These are phyloP conservation scores for Pterophyllum scalare DNA, from an alignment of 2,113 vertebrate species.

Conservation along the genomic window DNA sequence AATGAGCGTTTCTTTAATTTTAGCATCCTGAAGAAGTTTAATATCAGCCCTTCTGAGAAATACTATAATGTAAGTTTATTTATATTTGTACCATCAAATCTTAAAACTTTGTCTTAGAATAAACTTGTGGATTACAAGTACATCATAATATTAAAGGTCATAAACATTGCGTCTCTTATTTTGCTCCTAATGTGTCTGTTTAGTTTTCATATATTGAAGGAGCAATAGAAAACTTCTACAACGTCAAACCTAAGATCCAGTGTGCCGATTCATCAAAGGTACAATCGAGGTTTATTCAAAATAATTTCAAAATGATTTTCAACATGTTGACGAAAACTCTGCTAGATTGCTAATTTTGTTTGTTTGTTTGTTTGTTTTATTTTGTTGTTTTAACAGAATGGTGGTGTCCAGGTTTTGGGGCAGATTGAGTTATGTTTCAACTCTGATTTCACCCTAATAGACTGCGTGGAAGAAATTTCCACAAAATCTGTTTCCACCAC, in stretches of 20 bases:
- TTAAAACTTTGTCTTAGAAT: not conserved
- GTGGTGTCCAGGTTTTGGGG: slow-evolving; percentile 62
- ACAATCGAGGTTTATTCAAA: not conserved
- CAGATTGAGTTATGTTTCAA: slow-evolving; percentile 77
- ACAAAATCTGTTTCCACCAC: not conserved
- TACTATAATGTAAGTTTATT: slow-evolving; percentile 64
- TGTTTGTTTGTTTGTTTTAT: not conserved
- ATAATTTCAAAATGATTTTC: not conserved
- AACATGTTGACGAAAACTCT: not conserved
- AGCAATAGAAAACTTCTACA: slow-evolving; percentile 66
- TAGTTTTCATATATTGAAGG: slow-evolving; percentile 71
- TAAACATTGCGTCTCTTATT: not conserved
- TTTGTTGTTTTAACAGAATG: slow-evolving; percentile 45
- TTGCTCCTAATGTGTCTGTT: slow-evolving; percentile 12
- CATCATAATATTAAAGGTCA: not conserved
- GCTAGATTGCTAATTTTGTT: not conserved
- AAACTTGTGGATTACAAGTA: not conserved
- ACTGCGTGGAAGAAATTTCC: slow-evolving; percentile 58
- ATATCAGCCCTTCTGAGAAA: slow-evolving; percentile 65
- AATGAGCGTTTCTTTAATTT: slow-evolving; percentile 46
- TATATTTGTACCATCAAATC: not conserved
- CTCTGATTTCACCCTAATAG: slow-evolving; percentile 54
- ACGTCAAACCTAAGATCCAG: slow-evolving; percentile 69
- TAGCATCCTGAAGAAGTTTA: slow-evolving; percentile 68
- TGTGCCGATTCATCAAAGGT: slow-evolving; percentile 64